These are phyloP conservation scores for Artibeus jamaicensis DNA, from an alignment of 2,797 vertebrate genomes.

Conservation along the genomic window DNA sequence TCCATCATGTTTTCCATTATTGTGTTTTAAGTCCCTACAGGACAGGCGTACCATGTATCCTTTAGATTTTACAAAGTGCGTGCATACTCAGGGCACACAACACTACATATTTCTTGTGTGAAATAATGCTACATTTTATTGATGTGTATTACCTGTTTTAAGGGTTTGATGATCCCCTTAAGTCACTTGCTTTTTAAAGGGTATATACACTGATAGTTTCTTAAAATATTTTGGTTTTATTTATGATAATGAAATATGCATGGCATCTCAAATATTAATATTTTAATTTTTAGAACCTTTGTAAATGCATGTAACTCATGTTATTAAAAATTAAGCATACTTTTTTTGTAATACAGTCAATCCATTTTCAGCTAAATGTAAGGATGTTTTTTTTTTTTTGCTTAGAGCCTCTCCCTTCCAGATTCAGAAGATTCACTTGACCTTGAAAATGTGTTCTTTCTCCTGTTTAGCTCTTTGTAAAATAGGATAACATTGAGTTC, in stretches of 20 bases:
- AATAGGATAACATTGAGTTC: conserved; percentile 75
- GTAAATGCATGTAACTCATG: neutral
- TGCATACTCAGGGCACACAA: neutral
- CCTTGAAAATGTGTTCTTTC: conserved; percentile 79
- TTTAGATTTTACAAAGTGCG: neutral
- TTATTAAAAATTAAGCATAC: neutral
- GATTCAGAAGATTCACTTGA: conserved; percentile 72
- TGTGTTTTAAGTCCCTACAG: neutral
- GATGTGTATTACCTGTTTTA: neutral
- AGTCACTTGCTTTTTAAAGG: neutral
- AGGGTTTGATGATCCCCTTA: neutral
- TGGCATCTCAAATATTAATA: neutral
- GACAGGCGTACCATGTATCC: fast-evolving
- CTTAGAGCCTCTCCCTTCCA: neutral
- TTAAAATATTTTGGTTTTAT: neutral
- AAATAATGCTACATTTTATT: neutral
- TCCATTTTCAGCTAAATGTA: neutral
- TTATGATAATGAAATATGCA: neutral
- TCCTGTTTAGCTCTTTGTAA: conserved; percentile 68
- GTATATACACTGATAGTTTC: neutral
- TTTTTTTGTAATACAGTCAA: neutral
- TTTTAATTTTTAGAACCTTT: neutral
- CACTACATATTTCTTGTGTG: neutral
- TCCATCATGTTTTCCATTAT: neutral
- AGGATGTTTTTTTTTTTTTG: neutral